Evolutionary conservation across 2,888 invertebrate species (phyloP).

Genomic region (Xylota segnis): DNA sequence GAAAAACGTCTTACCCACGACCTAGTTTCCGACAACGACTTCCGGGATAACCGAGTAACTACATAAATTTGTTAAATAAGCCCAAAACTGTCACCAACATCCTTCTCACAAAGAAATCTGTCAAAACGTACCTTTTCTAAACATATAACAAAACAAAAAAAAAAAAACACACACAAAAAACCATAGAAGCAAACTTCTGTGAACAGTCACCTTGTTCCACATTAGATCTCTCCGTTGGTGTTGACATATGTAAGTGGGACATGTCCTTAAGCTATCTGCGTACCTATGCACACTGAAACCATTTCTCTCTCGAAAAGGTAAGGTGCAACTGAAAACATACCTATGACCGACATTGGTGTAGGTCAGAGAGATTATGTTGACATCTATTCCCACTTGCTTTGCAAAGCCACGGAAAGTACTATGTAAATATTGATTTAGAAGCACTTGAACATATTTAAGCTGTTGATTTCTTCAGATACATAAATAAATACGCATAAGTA

Average conservation of each 20-base stretch:
- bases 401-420: background rate
- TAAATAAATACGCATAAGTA: background rate
- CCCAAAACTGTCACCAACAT: too few species aligned
- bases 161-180: background rate
- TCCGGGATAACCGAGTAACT: too few species aligned
- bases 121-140: too few species aligned
- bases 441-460: constrained; percentile 43
- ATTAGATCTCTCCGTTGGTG: constrained; percentile 7
- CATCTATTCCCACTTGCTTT: background rate
- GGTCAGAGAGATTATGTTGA: constrained; percentile 44
- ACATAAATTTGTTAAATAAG: too few species aligned
- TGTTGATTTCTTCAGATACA: constrained; percentile 17
- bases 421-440: constrained; percentile 42
- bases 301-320: background rate
- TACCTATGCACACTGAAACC: constrained; percentile 14
- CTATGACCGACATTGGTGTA: constrained; percentile 18
- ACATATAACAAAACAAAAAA: background rate
- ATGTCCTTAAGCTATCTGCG: constrained; percentile 29
- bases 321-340: background rate
- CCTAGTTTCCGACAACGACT: too few species aligned
- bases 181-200: background rate
- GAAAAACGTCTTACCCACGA: too few species aligned
- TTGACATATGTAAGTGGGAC: constrained; percentile 22
- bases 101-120: too few species aligned
- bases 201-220: constrained; percentile 37